Evolutionary conservation across 2,113 vertebrate species (phyloP).

Genomic region (Strigops habroptila): DNA sequence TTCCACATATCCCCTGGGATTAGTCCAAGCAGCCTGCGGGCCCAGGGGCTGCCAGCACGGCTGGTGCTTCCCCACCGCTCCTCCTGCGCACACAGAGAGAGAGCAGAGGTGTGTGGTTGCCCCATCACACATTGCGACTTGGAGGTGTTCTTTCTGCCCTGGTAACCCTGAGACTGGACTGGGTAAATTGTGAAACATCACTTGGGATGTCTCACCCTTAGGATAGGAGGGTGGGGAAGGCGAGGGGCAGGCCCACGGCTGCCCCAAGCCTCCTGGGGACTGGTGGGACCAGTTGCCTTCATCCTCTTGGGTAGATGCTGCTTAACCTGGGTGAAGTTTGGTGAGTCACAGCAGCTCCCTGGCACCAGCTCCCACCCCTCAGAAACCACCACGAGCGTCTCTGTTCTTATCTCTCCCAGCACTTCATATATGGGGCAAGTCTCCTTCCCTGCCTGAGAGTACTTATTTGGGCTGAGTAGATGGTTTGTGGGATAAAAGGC

Average conservation of each 20-base stretch:
- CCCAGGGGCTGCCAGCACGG: background rate
- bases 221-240: background rate
- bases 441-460: background rate
- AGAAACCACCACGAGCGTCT: background rate
- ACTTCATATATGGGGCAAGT: background rate
- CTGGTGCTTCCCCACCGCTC: background rate
- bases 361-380: background rate
- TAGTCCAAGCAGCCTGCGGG: background rate
- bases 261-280: background rate
- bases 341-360: conserved; percentile 24
- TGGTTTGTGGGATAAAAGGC: background rate
- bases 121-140: background rate
- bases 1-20: conserved; percentile 45
- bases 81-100: rapidly evolving
- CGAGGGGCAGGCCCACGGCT: background rate
- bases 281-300: background rate
- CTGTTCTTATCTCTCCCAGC: conserved; percentile 9
- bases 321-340: background rate
- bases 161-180: background rate
- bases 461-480: background rate
- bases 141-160: background rate
- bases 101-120: background rate
- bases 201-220: background rate
- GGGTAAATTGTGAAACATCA: background rate
- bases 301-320: background rate